Evolutionary conservation across 2,797 vertebrate species (phyloP).

Genomic region (Poecilia wingei): DNA sequence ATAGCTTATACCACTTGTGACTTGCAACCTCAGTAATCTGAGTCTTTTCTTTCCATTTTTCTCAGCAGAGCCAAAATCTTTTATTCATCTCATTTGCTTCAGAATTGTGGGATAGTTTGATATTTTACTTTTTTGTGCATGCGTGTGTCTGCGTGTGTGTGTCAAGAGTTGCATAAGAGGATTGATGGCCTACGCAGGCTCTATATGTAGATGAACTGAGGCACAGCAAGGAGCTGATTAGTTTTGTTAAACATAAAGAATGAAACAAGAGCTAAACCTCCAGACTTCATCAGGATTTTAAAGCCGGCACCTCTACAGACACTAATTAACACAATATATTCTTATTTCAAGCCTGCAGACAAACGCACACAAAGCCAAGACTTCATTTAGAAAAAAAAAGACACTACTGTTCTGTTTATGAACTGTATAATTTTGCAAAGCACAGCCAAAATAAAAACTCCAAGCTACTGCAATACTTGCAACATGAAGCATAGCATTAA

Average conservation of each 20-base stretch:
- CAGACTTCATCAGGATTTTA: neutral
- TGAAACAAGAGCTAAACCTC: neutral
- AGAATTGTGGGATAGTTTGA: neutral
- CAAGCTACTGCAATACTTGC: conserved; percentile 44
- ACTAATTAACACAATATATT: conserved; percentile 10
- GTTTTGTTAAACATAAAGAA: conserved; percentile 8
- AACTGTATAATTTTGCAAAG: conserved; percentile 38
- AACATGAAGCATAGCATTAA: conserved; percentile 46
- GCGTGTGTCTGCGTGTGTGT: neutral
- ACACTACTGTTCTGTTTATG: conserved; percentile 8
- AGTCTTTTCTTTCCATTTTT: conserved; percentile 27
- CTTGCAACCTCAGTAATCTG: conserved; percentile 25
- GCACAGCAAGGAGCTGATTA: conserved; percentile 13
- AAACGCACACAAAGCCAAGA: neutral
- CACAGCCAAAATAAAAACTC: conserved; percentile 28
- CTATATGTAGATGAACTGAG: conserved; percentile 9
- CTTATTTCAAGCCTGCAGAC: neutral
- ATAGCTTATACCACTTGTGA: conserved; percentile 51
- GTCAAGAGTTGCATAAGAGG: conserved; percentile 4
- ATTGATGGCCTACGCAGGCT: neutral
- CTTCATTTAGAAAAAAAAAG: neutral
- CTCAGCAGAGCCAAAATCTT: conserved; percentile 15
- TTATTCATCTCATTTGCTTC: neutral
- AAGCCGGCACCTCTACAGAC: conserved; percentile 2
- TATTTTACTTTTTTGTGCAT: neutral